These are phyloP conservation scores for Grammomys dolichurus DNA, from an alignment of 2,113 vertebrate species.

Conservation along the genomic window DNA sequence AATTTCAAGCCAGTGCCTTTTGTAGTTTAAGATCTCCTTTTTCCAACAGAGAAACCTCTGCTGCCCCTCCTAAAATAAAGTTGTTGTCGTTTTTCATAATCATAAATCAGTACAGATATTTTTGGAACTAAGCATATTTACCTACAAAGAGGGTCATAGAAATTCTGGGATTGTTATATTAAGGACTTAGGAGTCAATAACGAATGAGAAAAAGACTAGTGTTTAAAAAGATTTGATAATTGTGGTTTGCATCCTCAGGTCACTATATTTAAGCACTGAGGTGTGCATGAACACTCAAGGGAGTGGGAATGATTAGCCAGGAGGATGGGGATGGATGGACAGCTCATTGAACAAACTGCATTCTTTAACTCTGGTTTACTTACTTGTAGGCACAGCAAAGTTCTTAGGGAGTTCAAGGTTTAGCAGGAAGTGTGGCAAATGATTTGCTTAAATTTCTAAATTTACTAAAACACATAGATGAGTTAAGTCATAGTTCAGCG, in stretches of 20 bases:
- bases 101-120: conserved; percentile 4
- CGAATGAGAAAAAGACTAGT: neutral
- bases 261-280: neutral
- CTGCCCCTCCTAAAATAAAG: neutral
- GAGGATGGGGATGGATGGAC: neutral
- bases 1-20: neutral
- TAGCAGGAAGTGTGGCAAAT: conserved; percentile 48
- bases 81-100: conserved; percentile 13
- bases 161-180: conserved; percentile 11
- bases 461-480: conserved; percentile 10
- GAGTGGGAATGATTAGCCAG: neutral
- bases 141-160: conserved; percentile 11
- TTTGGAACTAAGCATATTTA: neutral
- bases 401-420: neutral
- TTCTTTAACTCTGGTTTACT: conserved; percentile 22
- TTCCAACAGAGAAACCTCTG: neutral
- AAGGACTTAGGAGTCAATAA: conserved; percentile 12
- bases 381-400: conserved; percentile 24
- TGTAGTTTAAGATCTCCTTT: conserved; percentile 19
- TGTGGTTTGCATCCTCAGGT: neutral
- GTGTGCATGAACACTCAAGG: neutral
- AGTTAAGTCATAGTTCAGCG: neutral
- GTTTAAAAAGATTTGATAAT: conserved; percentile 9
- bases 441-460: conserved; percentile 44
- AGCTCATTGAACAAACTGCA: neutral